Evolutionary conservation across 2,113 vertebrate genomes (phyloP), one percentile per base, ranked within the genome.

Genomic region (Erythrolamprus reginae): DNA sequence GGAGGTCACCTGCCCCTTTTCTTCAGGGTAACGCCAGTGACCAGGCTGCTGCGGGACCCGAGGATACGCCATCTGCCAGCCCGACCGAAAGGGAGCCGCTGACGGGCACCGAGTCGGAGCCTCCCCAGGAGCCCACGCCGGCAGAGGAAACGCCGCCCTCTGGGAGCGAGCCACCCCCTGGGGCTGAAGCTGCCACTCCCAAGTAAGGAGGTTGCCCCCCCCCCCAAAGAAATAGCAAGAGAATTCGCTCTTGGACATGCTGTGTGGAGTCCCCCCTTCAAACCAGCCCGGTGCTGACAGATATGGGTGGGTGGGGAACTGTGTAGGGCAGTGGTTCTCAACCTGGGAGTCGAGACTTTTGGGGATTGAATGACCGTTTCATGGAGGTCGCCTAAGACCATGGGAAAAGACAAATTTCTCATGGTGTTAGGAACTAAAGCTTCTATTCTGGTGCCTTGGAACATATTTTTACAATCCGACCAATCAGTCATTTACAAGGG

Each of bases 91-190:
- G 95, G 61, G 96, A 97, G 82, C 94, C 95, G 26, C 96, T 96
- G 96, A 96, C 96, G 51, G 95, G 95, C 0, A 94, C 95, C 21
- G 95, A 93, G 45, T 88, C 94, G 7, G 97, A 96, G 24, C 1
- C 70, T 86, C 42, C 85, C 90, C 86, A 86, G 15, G 90, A 91
- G 53, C 86, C 65, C 90, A 33, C 96, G 88, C 87, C 87, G 53
- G 88, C 88, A 17, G 94, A 95, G 0, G 96, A 96, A 50, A 92
- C 92, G 12, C 83, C 90, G 1, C 93, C 94, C 33, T 91, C 94
- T 28, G 96, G 94, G 55, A 86, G 93, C 10, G 93, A 93, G 51
- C 88, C 94, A 0, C 56, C 45, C 9, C 90, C 95, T 21, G 93
- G 89, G 1, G 50, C 95, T 23, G 95, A 96, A 84, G 94, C 94